Base-by-base conservation (phyloP, 1,140 invertebrate species). In the Triops cancriformis region DNA sequence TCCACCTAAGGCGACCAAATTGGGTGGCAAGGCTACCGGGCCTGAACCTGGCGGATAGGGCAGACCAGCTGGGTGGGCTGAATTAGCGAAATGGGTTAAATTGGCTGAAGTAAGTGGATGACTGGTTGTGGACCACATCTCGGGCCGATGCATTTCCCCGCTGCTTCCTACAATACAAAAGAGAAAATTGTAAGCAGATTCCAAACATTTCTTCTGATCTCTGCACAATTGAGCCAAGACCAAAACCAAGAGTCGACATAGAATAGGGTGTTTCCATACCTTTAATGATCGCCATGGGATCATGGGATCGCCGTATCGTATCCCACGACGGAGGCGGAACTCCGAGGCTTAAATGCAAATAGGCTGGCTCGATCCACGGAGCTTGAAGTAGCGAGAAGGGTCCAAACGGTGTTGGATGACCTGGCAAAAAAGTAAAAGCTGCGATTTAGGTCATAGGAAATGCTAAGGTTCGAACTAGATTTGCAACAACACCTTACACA, bases 291-390 rank as follows among this genome's bases (percentile, higher is more conserved):
- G 77, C 77, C 11, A 78, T 73, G 28, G 72, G 72, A 73, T 78
- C 77, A 41, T 31, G 42, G 23, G 72, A 42, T 45, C 28, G 28
- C 72, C 43, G 72, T 23, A 43, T 31, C 72, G 73, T 73, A 74
- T 78, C 77, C 77, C 77, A 78, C 0, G 37, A 43, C 14, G 27
- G 41, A 23, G 77, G 77, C 12, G 77, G 73, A 37, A 43, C 72
- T 73, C 73, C 41, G n/a, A 45, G 73, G 77, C 31, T 73, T n/a
- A 78, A 73, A 73, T 78, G 73, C 80, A 82, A 80, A 76, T 82
- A 82, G n/a, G 81, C 81, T 14, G 82, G 82, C 72, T 82, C 82
- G 28, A 82, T 80, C 80, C 81, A 82, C 37, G 79, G 80, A 23
- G 80, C 78, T 27, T 82, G 81, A 12, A 82, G 45, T 72, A 79